A percentile compares a stretch with the other conserved stretches of the same genome.
Evolutionary conservation across 1,140 invertebrate species (phyloP).

Genomic region (Rhizoglyphus robini): DNA sequence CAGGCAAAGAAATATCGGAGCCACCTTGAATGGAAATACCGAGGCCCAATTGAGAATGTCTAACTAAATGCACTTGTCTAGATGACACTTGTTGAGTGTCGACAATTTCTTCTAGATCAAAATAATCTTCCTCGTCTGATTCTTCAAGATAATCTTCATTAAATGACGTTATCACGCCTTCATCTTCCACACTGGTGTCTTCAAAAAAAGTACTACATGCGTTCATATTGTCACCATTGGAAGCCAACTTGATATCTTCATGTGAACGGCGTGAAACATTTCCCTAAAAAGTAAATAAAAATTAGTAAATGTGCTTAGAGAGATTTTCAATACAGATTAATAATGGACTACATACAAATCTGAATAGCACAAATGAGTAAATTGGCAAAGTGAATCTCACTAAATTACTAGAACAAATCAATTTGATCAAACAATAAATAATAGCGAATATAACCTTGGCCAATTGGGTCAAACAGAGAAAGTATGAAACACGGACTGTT

Average conservation of each 20-base stretch:
- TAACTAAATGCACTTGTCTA: background rate
- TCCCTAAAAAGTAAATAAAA: background rate
- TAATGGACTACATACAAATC: background rate
- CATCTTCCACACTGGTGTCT: background rate
- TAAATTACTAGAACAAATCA: too few species aligned
- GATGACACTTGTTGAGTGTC: background rate
- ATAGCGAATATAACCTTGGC: too few species aligned
- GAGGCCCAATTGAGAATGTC: slow-evolving; percentile 43
- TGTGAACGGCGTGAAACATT: background rate
- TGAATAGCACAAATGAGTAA: background rate
- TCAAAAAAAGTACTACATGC: background rate
- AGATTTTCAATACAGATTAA: background rate
- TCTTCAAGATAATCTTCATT: background rate
- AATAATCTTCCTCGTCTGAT: background rate
- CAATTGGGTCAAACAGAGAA: too few species aligned
- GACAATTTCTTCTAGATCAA: background rate
- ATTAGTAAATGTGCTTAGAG: too few species aligned
- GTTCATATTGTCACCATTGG: background rate
- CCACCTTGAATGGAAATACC: slow-evolving; percentile 97
- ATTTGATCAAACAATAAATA: too few species aligned
- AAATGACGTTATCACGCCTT: background rate
- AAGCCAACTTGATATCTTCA: background rate
- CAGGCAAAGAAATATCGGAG: slow-evolving; percentile 96
- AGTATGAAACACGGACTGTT: too few species aligned
- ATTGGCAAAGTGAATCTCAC: too few species aligned